These are phyloP conservation scores for Hydroisotoma schaefferi DNA, from an alignment of 2,888 invertebrate species.

Conservation along the genomic window DNA sequence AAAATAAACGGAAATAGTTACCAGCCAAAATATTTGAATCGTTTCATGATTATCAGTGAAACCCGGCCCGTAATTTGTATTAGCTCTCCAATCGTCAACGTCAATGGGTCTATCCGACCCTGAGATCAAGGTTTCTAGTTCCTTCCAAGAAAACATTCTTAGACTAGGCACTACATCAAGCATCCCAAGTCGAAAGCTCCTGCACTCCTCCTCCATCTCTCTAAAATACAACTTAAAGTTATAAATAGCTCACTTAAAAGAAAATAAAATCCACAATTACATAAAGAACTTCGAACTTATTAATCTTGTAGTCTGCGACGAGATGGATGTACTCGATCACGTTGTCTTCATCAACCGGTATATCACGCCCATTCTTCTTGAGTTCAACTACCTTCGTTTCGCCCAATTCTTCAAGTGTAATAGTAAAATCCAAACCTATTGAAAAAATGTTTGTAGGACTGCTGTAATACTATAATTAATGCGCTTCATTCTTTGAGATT, in stretches of 20 bases:
- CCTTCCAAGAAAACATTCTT: constrained; percentile 88
- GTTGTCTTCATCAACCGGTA: constrained; percentile 86
- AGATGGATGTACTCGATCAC: constrained; percentile 94
- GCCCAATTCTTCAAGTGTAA: constrained; percentile 83
- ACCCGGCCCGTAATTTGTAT: constrained; percentile 89
- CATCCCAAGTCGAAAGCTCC: constrained; percentile 54
- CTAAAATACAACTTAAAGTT: constrained; percentile 18
- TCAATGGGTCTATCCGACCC: constrained; percentile 94
- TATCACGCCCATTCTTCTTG: constrained; percentile 83
- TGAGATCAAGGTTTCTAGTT: constrained; percentile 93
- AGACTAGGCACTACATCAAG: constrained; percentile 84
- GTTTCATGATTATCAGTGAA: constrained; percentile 78
- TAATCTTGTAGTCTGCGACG: constrained; percentile 92
- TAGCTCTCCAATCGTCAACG: constrained; percentile 75
- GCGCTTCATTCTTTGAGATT: not conserved
- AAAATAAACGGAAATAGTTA: constrained; percentile 9
- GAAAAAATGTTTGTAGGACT: constrained; percentile 48
- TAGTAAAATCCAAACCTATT: constrained; percentile 79
- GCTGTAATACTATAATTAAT: constrained; percentile 15
- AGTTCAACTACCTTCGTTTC: constrained; percentile 84
- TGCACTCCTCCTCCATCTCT: constrained; percentile 44
- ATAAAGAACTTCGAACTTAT: constrained; percentile 60
- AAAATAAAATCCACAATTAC: not conserved
- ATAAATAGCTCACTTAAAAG: not conserved
- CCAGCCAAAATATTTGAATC: constrained; percentile 81